phyloP scores from a whole-genome alignment of 2,797 vertebrate species.

The Muraenolepis orangiensis region DNA sequence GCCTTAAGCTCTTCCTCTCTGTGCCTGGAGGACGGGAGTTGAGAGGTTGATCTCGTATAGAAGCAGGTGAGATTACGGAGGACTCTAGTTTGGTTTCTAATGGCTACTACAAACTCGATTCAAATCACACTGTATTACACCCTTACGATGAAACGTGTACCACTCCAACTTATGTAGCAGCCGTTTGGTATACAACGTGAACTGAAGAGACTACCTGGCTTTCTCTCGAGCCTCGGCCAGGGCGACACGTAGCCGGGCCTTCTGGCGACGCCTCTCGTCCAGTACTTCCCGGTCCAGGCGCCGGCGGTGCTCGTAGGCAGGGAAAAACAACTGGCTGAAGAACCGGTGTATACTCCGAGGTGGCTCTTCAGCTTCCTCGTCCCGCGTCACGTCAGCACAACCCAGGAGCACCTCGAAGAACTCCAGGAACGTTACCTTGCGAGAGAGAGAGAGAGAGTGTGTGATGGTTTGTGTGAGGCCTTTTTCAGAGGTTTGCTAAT shows the following conservation, averaged over 20 bases:
- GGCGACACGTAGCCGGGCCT: conserved; percentile 29
- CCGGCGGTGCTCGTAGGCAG: conserved; percentile 68
- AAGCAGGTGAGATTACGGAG: neutral
- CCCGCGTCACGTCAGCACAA: conserved; percentile 72
- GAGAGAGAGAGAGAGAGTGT: conserved; percentile 25
- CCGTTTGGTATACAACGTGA: neutral
- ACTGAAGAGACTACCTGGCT: conserved; percentile 51
- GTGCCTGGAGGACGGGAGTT: conserved; percentile 49
- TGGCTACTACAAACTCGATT: neutral
- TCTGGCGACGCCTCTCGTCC: conserved; percentile 39
- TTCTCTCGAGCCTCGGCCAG: conserved; percentile 51
- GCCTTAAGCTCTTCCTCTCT: conserved; percentile 41
- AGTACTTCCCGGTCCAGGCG: conserved; percentile 59
- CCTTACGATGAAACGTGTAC: neutral
- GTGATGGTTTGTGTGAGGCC: neutral
- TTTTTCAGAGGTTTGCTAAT: too few relatives aligned
- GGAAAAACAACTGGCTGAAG: conserved; percentile 76
- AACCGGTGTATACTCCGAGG: conserved; percentile 63
- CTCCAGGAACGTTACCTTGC: conserved; percentile 93
- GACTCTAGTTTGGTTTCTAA: neutral
- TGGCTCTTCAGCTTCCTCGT: conserved; percentile 10
- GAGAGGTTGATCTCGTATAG: neutral
- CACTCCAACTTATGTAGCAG: neutral
- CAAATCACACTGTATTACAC: neutral
- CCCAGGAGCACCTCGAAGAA: conserved; percentile 87